Base-by-base conservation (phyloP, 2,888 invertebrate species). In the Junonia oenone region DNA sequence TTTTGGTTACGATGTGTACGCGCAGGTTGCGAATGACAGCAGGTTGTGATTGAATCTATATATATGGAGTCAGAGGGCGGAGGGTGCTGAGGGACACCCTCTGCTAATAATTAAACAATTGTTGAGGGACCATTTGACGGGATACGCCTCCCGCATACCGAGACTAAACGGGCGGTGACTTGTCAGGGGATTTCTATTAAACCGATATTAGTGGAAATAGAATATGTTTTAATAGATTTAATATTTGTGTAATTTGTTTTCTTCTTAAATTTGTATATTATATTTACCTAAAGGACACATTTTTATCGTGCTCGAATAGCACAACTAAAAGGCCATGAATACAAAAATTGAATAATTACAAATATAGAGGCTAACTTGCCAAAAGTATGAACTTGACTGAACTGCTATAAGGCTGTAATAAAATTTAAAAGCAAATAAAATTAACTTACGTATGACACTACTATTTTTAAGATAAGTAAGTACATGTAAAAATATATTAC, bases 91-190 rank as follows among this genome's bases (percentile, higher is more conserved):
- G 59, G 64, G 70, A 71, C 73, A 67, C 72, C 74, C 75, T 69
- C 67, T 68, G 67, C 68, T 58, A 74, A 75, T 71, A 22, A 77
- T 75, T 73, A 75, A 69, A 71, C 68, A 67, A 74, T 79, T 75
- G 76, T 78, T 71, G 11, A 27, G 22, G 29, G 38, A 13, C 40
- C 17, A 38, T 46, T 37, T 33, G 37, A 6, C 29, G 29, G 37
- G 56, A 17, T 56, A 50, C 54, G 38, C 55, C 55, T 51, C 52
- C 51, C 57, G 15, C 55, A 50, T 48, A 43, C 47, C 45, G 54
- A 17, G 17, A 47, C 55, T 45, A 45, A 48, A 29, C 11, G 37
- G 35, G 26, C 43, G 43, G 43, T 22, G 43, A n/a, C 13, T 26
- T 13, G 43, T 43, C 26, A 22, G n/a, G 11, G 13, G 22, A 22